phyloP scores from a whole-genome alignment of 2,888 invertebrate genomes.

The Zygaena filipendulae region DNA sequence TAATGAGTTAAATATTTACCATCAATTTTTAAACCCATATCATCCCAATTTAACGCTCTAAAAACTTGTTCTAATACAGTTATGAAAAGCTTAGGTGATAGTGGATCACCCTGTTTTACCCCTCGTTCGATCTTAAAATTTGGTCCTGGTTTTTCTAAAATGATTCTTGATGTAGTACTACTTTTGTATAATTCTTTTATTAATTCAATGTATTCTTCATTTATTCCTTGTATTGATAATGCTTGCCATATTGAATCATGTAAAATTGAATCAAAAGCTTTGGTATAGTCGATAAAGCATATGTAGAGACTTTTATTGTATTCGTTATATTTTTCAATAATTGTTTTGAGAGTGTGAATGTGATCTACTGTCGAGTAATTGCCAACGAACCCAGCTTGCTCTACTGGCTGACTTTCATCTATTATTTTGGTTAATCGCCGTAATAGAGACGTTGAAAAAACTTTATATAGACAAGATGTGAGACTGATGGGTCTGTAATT shows the following conservation, averaged over 20 bases:
- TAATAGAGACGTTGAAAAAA: constrained; percentile 4
- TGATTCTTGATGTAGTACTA: not conserved
- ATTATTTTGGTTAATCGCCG: constrained; percentile 1
- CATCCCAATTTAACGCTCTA: not conserved
- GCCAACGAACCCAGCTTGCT: constrained; percentile 15
- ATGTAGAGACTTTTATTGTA: constrained; percentile 4
- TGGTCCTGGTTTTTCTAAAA: constrained; percentile 1
- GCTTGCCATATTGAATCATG: constrained; percentile 4
- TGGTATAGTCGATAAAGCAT: constrained; percentile 8
- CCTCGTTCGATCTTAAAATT: constrained; percentile 3
- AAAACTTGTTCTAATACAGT: constrained; percentile 5
- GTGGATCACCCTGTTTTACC: constrained; percentile 5
- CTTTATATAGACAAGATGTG: constrained; percentile 10
- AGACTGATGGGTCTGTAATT: constrained; percentile 12
- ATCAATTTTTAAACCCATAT: not conserved
- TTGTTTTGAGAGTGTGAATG: constrained; percentile 1
- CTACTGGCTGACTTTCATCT: constrained; percentile 9
- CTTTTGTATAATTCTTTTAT: constrained; percentile 3
- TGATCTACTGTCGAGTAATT: constrained; percentile 9
- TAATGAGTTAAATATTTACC: not conserved
- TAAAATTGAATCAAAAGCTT: constrained; percentile 9
- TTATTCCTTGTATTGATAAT: constrained; percentile 4
- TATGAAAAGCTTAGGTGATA: constrained; percentile 5
- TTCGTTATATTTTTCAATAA: constrained; percentile 9
- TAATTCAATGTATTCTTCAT: constrained; percentile 1